Evolutionary conservation across 2,113 vertebrate species (phyloP).

Genomic region (Tragulus kanchil): DNA sequence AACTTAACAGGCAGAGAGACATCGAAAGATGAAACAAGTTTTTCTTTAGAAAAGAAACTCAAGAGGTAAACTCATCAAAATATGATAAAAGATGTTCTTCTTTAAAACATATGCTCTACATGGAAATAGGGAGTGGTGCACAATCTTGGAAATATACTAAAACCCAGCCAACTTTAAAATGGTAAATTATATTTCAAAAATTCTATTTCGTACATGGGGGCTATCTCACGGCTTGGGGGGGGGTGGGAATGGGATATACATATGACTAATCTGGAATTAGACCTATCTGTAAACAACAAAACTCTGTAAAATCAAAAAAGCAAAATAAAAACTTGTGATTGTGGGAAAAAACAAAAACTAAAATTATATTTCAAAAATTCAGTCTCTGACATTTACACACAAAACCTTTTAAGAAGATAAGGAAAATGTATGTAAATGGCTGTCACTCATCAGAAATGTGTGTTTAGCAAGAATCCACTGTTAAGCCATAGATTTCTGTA

Average conservation of each 20-base stretch:
- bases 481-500: background rate
- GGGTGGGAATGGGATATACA: too few relatives aligned
- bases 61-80: background rate
- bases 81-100: background rate
- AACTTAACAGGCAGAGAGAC: background rate
- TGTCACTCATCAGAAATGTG: constrained; percentile 10
- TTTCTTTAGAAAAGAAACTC: constrained; percentile 19
- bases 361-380: background rate
- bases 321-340: too few relatives aligned
- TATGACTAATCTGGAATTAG: too few relatives aligned
- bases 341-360: too few relatives aligned
- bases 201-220: too few relatives aligned
- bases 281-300: too few relatives aligned
- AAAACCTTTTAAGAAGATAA: background rate
- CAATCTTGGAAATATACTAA: background rate
- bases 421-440: background rate
- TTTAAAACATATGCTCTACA: constrained; percentile 4
- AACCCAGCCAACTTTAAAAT: background rate
- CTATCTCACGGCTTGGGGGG: too few relatives aligned
- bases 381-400: background rate
- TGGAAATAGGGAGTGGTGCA: background rate
- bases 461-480: constrained; percentile 17
- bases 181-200: background rate
- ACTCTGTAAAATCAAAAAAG: too few relatives aligned
- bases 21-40: background rate